phyloP scores from a whole-genome alignment of 2,113 vertebrate species.

The Prochilodus magdalenae region DNA sequence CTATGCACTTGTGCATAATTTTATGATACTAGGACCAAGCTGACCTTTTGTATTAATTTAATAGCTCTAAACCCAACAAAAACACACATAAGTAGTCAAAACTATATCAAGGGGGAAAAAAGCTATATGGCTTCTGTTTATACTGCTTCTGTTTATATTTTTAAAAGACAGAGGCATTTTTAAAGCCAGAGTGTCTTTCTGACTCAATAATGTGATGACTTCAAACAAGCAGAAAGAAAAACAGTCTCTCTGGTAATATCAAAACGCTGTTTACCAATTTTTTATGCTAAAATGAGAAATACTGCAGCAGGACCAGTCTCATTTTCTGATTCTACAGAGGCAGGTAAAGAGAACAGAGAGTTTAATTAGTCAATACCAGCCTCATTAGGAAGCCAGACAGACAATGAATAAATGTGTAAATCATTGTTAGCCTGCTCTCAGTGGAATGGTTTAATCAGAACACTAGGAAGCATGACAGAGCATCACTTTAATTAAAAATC shows the following conservation, averaged over 20 bases:
- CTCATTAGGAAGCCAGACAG: conserved; percentile 25
- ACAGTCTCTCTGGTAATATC: not conserved
- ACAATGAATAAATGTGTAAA: conserved; percentile 25
- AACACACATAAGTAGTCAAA: not conserved
- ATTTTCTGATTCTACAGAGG: not conserved
- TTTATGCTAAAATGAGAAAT: not conserved
- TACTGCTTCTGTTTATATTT: too few species aligned
- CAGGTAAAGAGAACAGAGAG: conserved; percentile 7
- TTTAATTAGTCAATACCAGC: conserved; percentile 10
- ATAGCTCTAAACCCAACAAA: not conserved
- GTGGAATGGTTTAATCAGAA: not conserved
- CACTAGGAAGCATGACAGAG: not conserved
- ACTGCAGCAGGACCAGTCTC: not conserved
- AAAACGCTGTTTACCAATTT: not conserved
- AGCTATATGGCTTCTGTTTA: too few species aligned
- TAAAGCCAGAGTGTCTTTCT: not conserved
- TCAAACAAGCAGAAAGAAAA: not conserved
- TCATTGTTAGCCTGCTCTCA: not conserved
- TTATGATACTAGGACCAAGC: not conserved
- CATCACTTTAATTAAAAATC: conserved; percentile 12
- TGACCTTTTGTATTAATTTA: conserved; percentile 5
- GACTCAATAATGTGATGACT: not conserved
- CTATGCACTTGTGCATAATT: not conserved
- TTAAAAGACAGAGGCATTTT: not conserved
- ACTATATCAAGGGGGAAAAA: not conserved